These are phyloP conservation scores for Latrodectus elegans DNA, from an alignment of 2,888 invertebrate species.

Conservation along the genomic window DNA sequence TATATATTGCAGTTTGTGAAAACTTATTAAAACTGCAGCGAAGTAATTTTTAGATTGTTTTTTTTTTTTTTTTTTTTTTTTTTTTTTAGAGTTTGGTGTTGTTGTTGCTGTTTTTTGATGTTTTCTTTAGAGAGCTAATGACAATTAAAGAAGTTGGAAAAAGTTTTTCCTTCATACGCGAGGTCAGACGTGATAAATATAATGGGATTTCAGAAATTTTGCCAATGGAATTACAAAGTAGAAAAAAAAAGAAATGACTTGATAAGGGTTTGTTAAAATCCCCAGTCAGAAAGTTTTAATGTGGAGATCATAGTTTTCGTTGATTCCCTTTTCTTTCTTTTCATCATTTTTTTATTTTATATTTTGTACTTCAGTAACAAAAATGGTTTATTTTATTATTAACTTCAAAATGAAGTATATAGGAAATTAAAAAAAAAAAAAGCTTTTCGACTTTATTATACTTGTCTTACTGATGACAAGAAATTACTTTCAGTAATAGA, in stretches of 20 bases:
- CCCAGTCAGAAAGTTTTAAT: no score
- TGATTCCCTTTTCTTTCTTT: no score
- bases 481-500: no score
- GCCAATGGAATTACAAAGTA: background rate
- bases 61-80: constrained; percentile 6
- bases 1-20: constrained; percentile 58
- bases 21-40: constrained; percentile 52
- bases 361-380: no score
- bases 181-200: constrained; percentile 21
- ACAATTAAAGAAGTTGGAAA: constrained; percentile 44
- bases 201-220: constrained; percentile 10
- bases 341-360: no score
- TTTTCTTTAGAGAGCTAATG: constrained; percentile 28
- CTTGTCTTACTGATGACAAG: no score
- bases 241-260: constrained; percentile 4
- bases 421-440: no score
- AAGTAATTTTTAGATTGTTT: constrained; percentile 19
- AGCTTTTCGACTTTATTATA: no score
- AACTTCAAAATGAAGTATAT: no score
- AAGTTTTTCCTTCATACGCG: constrained; percentile 28
- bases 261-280: background rate
- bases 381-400: no score
- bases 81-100: no score
- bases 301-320: no score
- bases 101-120: background rate